phyloP scores from a whole-genome alignment of 2,888 invertebrate species.

The Limenitis camilla region DNA sequence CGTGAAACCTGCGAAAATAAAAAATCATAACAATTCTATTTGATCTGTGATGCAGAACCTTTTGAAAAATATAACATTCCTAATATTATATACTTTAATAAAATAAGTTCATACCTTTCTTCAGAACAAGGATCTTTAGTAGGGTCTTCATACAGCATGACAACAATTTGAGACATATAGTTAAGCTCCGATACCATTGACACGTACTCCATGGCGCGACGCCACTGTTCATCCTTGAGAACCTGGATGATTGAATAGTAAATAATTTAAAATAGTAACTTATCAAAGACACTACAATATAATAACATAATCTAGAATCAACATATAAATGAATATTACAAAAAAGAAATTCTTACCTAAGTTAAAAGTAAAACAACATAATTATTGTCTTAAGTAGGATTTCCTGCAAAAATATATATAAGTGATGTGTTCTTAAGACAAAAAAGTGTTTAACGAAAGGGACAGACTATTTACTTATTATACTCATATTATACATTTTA shows the following conservation, averaged over 20 bases:
- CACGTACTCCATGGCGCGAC: conserved; percentile 98
- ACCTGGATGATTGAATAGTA: conserved; percentile 56
- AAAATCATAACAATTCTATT: not conserved
- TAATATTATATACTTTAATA: too few species aligned
- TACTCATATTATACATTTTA: too few species aligned
- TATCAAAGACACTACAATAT: not conserved
- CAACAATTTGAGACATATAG: conserved; percentile 99
- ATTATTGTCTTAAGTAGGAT: too few species aligned
- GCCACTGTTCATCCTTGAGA: conserved; percentile 96
- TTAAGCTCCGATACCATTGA: conserved; percentile 98
- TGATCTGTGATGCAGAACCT: not conserved
- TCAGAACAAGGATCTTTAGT: conserved; percentile 94
- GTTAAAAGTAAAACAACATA: too few species aligned
- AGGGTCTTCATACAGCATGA: conserved; percentile 99
- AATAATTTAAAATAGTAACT: too few species aligned
- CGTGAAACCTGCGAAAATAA: conserved; percentile 83
- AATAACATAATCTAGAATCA: not conserved
- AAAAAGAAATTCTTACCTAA: too few species aligned
- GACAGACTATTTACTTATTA: too few species aligned
- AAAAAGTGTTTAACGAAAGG: too few species aligned
- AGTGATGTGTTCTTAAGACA: too few species aligned
- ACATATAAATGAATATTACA: too few species aligned
- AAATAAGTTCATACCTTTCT: conserved; percentile 66
- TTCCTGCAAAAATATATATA: too few species aligned
- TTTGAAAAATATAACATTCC: too few species aligned